phyloP scores from a whole-genome alignment of 1,140 invertebrate species.

The Anthonomus grandis region DNA sequence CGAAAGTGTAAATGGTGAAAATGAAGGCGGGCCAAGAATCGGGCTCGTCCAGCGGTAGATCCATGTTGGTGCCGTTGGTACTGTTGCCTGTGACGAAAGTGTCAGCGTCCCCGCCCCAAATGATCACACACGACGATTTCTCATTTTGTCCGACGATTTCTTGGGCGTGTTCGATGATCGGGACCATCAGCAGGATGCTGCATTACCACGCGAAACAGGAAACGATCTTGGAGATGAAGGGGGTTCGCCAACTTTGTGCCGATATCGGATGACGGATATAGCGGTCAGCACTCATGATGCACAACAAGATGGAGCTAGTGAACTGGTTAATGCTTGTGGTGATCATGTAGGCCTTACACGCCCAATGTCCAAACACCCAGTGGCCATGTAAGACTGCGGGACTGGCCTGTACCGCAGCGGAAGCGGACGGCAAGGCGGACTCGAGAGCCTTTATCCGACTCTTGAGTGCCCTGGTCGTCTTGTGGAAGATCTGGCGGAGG shows the following conservation, averaged over 20 bases:
- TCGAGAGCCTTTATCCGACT: no score
- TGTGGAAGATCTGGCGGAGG: no score
- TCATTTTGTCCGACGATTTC: slow-evolving; percentile 55
- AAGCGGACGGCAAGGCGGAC: no score
- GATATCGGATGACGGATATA: slow-evolving; percentile 94
- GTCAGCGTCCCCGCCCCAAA: slow-evolving; percentile 50
- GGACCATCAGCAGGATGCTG: slow-evolving; percentile 84
- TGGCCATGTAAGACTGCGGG: slow-evolving; percentile 77
- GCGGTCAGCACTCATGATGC: slow-evolving; percentile 95
- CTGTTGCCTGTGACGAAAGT: slow-evolving; percentile 45
- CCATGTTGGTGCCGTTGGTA: slow-evolving; percentile 29
- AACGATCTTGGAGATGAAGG: slow-evolving; percentile 81
- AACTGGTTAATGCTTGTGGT: slow-evolving; percentile 95
- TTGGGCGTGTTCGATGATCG: slow-evolving; percentile 88
- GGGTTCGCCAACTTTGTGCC: slow-evolving; percentile 79
- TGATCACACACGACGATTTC: slow-evolving; percentile 72
- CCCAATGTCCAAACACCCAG: slow-evolving; percentile 87
- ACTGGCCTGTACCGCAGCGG: no score
- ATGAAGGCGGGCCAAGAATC: slow-evolving; percentile 40
- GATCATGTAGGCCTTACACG: slow-evolving; percentile 94
- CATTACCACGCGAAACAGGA: slow-evolving; percentile 80
- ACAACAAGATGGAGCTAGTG: slow-evolving; percentile 88
- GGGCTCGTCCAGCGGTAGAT: no score
- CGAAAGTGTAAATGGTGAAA: slow-evolving; percentile 89
- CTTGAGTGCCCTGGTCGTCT: no score